A percentile compares a stretch with the other conserved stretches of the same genome.
These are phyloP conservation scores for Pocillopora grandis DNA, from an alignment of 92 coral and sea anemone genomes.

Conservation along the genomic window DNA sequence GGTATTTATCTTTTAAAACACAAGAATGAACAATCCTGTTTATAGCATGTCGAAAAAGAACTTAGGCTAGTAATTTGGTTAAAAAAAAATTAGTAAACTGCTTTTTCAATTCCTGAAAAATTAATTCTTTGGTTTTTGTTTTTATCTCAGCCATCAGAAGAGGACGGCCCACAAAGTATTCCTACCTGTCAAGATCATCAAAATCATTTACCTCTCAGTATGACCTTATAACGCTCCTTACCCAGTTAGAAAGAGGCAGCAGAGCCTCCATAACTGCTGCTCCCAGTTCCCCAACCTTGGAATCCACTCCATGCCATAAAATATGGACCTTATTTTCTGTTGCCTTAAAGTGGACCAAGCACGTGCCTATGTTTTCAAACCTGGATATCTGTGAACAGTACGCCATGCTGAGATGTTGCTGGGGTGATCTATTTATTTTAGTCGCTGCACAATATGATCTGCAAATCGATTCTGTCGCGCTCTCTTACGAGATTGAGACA, in stretches of 20 bases:
- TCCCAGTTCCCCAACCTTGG: slow-evolving; percentile 21
- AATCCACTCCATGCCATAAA: slow-evolving; percentile 47
- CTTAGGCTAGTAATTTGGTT: no score
- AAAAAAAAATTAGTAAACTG: no score
- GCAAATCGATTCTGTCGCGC: slow-evolving; percentile 59
- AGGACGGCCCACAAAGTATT: slow-evolving; percentile 69
- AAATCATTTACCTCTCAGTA: slow-evolving; percentile 68
- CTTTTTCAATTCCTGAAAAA: not conserved
- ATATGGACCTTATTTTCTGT: slow-evolving; percentile 55
- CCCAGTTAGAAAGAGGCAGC: slow-evolving; percentile 54
- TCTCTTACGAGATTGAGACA: slow-evolving; percentile 51
- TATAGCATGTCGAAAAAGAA: no score
- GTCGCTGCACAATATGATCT: slow-evolving; percentile 69
- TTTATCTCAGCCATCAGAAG: slow-evolving; percentile 56
- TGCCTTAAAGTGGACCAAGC: slow-evolving; percentile 68
- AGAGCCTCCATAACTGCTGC: slow-evolving; percentile 49
- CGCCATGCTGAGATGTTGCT: slow-evolving; percentile 60
- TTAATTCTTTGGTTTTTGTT: not conserved
- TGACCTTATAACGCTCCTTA: slow-evolving; percentile 64
- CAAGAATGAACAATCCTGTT: no score
- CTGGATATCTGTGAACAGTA: slow-evolving; percentile 76
- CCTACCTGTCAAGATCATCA: slow-evolving; percentile 63
- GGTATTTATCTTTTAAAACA: no score
- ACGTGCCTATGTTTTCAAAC: slow-evolving; percentile 68
- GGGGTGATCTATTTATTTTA: slow-evolving; percentile 72